Evolutionary conservation across 2,113 vertebrate species (phyloP).

Genomic region (Rhabdomys dilectus): DNA sequence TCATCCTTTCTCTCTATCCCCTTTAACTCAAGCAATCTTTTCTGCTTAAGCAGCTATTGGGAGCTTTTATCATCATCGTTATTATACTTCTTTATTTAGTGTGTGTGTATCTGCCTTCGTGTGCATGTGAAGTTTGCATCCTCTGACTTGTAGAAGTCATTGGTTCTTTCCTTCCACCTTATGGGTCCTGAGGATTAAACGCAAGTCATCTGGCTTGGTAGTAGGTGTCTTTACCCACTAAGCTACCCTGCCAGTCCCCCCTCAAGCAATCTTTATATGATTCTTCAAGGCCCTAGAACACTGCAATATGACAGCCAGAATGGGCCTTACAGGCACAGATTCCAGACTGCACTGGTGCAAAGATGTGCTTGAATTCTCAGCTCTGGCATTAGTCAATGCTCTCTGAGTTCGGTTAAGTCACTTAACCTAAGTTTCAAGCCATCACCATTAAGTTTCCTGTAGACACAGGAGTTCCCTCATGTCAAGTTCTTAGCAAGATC

Average conservation of each 20-base stretch:
- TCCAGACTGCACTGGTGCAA: not conserved
- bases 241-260: too few relatives aligned
- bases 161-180: not conserved
- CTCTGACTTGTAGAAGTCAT: not conserved
- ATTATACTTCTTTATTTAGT: not conserved
- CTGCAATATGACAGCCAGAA: not conserved
- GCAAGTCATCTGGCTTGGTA: not conserved
- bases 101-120: not conserved
- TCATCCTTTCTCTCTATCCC: not conserved
- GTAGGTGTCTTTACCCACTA: not conserved
- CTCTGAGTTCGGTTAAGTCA: not conserved
- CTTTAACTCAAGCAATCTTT: not conserved
- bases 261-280: not conserved
- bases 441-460: not conserved
- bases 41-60: not conserved
- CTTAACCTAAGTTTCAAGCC: not conserved
- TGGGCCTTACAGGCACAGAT: not conserved
- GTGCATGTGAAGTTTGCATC: too few relatives aligned
- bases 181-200: not conserved
- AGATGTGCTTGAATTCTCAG: not conserved
- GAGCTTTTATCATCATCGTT: not conserved
- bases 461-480: constrained; percentile 10
- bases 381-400: not conserved
- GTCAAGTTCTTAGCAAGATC: not conserved
- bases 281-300: not conserved